These are phyloP conservation scores for Noctua fimbriata DNA, from an alignment of 2,888 invertebrate genomes.

Conservation along the genomic window DNA sequence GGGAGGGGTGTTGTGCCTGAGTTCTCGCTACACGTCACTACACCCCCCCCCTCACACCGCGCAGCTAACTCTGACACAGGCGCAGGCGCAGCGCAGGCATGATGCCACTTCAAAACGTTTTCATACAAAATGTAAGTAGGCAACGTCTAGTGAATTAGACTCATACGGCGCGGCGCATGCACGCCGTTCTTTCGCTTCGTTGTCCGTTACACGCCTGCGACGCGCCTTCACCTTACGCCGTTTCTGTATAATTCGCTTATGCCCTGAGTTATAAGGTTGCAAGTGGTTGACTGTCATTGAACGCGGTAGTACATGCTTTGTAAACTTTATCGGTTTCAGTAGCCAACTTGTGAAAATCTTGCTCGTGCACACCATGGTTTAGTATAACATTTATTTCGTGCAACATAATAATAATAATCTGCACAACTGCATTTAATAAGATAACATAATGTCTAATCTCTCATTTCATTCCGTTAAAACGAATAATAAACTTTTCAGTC, in stretches of 20 bases:
- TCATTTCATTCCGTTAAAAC: slow-evolving; percentile 48
- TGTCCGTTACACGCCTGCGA: too few species aligned
- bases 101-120: too few species aligned
- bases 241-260: too few species aligned
- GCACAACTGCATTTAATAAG: slow-evolving; percentile 31
- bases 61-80: background rate
- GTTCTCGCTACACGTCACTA: too few species aligned
- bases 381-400: slow-evolving; percentile 30
- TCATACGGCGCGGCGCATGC: too few species aligned
- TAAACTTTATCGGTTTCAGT: background rate
- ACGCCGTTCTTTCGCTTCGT: too few species aligned
- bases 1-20: background rate
- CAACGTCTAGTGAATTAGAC: too few species aligned
- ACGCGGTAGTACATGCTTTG: background rate
- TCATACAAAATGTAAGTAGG: too few species aligned
- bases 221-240: too few species aligned
- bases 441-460: slow-evolving; percentile 55
- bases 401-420: slow-evolving; percentile 32
- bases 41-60: background rate
- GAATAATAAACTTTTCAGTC: slow-evolving; percentile 54
- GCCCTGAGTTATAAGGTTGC: background rate
- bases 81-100: too few species aligned
- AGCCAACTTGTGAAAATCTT: slow-evolving; percentile 15
- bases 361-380: slow-evolving; percentile 13
- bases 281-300: background rate